These are phyloP conservation scores for Dione vanillae DNA, from an alignment of 2,888 invertebrate species.

Conservation along the genomic window DNA sequence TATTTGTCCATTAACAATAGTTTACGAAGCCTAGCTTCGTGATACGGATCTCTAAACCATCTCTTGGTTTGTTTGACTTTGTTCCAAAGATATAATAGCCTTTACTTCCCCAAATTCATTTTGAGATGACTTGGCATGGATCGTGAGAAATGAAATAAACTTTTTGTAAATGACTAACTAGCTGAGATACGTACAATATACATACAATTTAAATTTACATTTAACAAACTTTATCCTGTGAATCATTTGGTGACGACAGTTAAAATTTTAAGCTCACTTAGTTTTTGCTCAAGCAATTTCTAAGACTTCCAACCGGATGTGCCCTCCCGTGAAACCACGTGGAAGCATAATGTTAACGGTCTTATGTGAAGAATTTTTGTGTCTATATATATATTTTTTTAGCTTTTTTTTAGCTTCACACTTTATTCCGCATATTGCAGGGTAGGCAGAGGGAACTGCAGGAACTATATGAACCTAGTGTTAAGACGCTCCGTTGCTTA, in stretches of 20 bases:
- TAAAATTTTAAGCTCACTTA: constrained; percentile 35
- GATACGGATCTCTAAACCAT: constrained; percentile 45
- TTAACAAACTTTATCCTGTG: constrained; percentile 1
- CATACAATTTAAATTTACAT: constrained; percentile 28
- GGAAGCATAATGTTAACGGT: constrained; percentile 47
- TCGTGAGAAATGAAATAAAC: constrained; percentile 76
- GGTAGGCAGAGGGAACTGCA: no score
- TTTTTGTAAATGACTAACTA: constrained; percentile 56
- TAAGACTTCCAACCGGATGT: constrained; percentile 47
- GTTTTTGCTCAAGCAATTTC: constrained; percentile 53
- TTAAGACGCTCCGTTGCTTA: no score
- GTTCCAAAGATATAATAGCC: constrained; percentile 74
- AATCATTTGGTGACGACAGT: constrained; percentile 5
- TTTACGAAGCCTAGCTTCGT: no score
- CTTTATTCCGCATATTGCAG: no score
- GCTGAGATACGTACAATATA: constrained; percentile 40
- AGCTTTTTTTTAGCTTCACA: background rate
- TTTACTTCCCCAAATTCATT: constrained; percentile 77
- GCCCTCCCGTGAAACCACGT: constrained; percentile 46
- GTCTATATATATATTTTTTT: background rate
- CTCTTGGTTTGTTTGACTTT: constrained; percentile 70
- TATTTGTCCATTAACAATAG: no score
- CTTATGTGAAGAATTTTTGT: constrained; percentile 28
- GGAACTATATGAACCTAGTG: no score
- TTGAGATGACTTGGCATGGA: constrained; percentile 70